phyloP scores from a whole-genome alignment of 2,888 invertebrate genomes.

The Caenorhabditis sp. region DNA sequence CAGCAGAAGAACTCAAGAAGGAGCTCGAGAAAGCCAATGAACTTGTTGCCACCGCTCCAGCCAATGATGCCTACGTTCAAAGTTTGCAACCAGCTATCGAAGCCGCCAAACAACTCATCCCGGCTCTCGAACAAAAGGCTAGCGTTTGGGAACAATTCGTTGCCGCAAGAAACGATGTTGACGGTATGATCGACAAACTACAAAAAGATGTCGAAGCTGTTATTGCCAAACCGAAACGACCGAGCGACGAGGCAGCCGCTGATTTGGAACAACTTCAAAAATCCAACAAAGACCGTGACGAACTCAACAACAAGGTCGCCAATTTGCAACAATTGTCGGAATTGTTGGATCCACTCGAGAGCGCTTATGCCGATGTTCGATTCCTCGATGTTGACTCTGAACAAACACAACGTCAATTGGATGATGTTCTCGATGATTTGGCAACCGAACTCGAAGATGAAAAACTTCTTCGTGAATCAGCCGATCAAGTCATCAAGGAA shows the following conservation, averaged over 20 bases:
- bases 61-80: slow-evolving; percentile 29
- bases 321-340: slow-evolving; percentile 52
- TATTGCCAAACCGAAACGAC: slow-evolving; percentile 33
- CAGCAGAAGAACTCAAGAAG: slow-evolving; percentile 38
- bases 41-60: slow-evolving; percentile 15
- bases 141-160: slow-evolving; percentile 52
- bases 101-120: slow-evolving; percentile 35
- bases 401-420: slow-evolving; percentile 48
- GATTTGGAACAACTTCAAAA: slow-evolving; percentile 33
- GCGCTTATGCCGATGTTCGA: slow-evolving; percentile 54
- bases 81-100: slow-evolving; percentile 31
- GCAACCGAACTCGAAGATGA: slow-evolving; percentile 45
- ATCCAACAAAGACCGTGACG: slow-evolving; percentile 19
- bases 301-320: slow-evolving; percentile 28
- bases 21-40: slow-evolving; percentile 36
- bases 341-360: slow-evolving; percentile 53
- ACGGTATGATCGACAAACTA: slow-evolving; percentile 44
- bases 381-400: slow-evolving; percentile 59
- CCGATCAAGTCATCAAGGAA: slow-evolving; percentile 48
- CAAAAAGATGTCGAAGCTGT: slow-evolving; percentile 44
- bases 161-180: slow-evolving; percentile 47
- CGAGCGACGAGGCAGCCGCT: slow-evolving; percentile 33
- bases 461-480: slow-evolving; percentile 45
- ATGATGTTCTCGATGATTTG: slow-evolving; percentile 43
- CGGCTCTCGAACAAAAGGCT: slow-evolving; percentile 42